phyloP scores from a whole-genome alignment of 1,140 invertebrate species.

The Orius laevigatus region DNA sequence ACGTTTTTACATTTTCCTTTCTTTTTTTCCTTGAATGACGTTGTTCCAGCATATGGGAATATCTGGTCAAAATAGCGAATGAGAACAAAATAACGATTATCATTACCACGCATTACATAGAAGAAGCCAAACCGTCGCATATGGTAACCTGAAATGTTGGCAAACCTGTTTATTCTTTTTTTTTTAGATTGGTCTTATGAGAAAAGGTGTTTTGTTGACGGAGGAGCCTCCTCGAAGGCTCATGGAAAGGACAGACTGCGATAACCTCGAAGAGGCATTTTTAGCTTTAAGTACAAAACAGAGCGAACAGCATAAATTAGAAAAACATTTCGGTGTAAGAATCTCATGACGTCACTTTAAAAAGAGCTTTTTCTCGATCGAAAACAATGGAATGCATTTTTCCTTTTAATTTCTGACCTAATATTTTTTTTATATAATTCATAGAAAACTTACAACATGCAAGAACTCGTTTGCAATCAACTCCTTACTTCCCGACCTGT shows the following conservation, averaged over 20 bases:
- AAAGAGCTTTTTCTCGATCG: too few relatives aligned
- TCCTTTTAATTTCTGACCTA: too few relatives aligned
- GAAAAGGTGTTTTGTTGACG: conserved; percentile 37
- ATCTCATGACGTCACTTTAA: too few relatives aligned
- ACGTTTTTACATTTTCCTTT: conserved; percentile 2
- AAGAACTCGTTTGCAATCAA: too few relatives aligned
- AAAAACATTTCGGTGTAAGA: conserved; percentile 2
- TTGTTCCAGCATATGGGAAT: conserved; percentile 71
- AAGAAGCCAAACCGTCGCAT: conserved; percentile 67
- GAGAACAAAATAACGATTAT: conserved; percentile 55
- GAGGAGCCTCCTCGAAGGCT: conserved; percentile 35
- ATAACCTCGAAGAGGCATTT: conserved; percentile 40
- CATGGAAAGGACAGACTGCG: conserved; percentile 27
- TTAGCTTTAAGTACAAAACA: conserved; percentile 28
- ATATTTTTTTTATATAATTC: too few relatives aligned
- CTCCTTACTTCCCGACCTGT: too few relatives aligned
- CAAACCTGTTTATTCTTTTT: too few relatives aligned
- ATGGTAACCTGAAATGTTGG: conserved; percentile 11
- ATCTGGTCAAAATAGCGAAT: conserved; percentile 55
- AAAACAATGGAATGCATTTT: too few relatives aligned
- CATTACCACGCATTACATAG: conserved; percentile 91
- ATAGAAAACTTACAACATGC: too few relatives aligned
- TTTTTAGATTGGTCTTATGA: conserved; percentile 38
- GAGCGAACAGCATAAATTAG: conserved; percentile 2
- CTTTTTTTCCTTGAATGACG: conserved; percentile 22